Base-by-base conservation (phyloP, 2,113 vertebrate species). In the Pleuronectes platessa region DNA sequence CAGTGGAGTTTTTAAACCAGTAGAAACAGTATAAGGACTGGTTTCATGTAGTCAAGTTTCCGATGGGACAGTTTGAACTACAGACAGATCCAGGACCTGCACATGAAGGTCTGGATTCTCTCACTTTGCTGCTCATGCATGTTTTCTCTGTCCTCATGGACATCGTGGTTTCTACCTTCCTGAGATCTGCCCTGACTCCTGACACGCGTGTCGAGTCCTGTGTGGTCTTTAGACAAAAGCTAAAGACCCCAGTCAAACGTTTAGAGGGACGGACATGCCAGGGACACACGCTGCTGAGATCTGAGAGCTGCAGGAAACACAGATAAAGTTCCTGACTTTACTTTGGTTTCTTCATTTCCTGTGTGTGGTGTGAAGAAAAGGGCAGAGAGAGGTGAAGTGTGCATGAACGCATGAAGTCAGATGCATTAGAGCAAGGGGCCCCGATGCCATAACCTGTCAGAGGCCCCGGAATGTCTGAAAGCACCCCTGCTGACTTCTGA, bases 401-500 rank as follows among this genome's bases (percentile, higher is more conserved):
- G 71, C 42, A 31, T 20, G 5, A 5, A 76, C 49, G 40, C 35
- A 13, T 58, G 64, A 78, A 66, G 67, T 61, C 55, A 49, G 40
- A 70, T 0, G 0, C 58, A 26, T 26, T 7, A 13, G 62, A 62
- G 61, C 5, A 54, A 56, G 67, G 83, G 69, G 37, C 61, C 67
- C 76, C 63, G 0, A 5, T 47, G 72, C 78, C 74, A 40, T 12
- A 81, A 71, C 61, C 71, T 45, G 62, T 59, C 73, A 64, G 76
- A 58, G 0, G 73, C 66, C 81, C 78, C 0, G 1, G 14, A 53
- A 79, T 78, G 71, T 79, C 79, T 82, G 10, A 61, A 2, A 14
- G 61, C 60, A n/a, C 79, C 55, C 85, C 78, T 55, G 79, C 71
- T 49, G 76, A 63, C 61, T 45, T 26, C 63, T 37, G 17, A 51